These are phyloP conservation scores for Cynopterus sphinx DNA, from an alignment of 2,797 vertebrate genomes.

Conservation along the genomic window DNA sequence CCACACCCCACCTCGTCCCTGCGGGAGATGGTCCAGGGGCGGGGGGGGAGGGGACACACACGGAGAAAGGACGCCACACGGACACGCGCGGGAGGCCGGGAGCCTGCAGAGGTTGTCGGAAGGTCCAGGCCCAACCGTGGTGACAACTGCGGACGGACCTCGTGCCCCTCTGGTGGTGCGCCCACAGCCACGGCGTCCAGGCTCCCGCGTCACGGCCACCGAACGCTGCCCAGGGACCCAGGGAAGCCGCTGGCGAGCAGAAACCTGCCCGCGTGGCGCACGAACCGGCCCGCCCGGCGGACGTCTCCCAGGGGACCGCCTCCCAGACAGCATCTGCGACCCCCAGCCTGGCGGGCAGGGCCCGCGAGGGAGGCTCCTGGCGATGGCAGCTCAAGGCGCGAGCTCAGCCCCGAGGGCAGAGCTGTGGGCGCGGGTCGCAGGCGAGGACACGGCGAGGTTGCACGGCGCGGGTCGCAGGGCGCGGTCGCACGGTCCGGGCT, in stretches of 20 bases:
- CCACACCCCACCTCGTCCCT: not conserved
- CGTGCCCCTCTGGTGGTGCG: accelerated
- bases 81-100: not conserved
- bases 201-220: not conserved
- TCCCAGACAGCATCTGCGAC: not conserved
- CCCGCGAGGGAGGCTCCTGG: not conserved
- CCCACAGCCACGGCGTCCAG: not conserved
- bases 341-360: not conserved
- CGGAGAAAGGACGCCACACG: too few relatives aligned
- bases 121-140: not conserved
- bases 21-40: not conserved
- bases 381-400: not conserved
- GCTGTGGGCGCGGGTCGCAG: too few relatives aligned
- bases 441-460: too few relatives aligned
- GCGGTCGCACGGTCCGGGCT: not conserved
- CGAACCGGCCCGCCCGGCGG: not conserved
- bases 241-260: not conserved
- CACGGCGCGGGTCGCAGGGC: too few relatives aligned
- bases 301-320: not conserved
- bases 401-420: not conserved
- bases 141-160: accelerated
- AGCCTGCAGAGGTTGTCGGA: not conserved
- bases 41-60: too few relatives aligned
- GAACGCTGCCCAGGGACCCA: not conserved
- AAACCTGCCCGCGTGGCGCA: not conserved